These are phyloP conservation scores for Graptemys geographica DNA, from an alignment of 2,797 vertebrate species.

Conservation along the genomic window DNA sequence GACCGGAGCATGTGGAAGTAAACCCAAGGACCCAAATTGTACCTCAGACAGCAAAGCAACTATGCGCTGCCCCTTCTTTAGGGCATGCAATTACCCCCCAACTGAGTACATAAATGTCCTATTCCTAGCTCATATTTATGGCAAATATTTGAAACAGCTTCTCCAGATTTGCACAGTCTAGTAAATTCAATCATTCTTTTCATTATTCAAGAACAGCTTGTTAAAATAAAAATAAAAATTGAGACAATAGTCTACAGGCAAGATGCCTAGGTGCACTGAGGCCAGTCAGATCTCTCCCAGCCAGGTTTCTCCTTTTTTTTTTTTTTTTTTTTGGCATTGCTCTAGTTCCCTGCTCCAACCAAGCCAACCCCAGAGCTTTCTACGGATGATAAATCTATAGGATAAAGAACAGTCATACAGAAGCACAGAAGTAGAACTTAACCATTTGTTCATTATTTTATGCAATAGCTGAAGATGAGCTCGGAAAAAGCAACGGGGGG, in stretches of 20 bases:
- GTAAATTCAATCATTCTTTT: background rate
- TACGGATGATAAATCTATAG: background rate
- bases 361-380: slow-evolving; percentile 21
- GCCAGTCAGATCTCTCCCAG: background rate
- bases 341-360: background rate
- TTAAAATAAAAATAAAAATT: background rate
- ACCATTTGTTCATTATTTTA: background rate
- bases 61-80: background rate
- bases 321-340: background rate
- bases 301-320: background rate
- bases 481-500: background rate
- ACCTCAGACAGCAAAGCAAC: background rate
- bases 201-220: background rate
- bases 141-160: background rate
- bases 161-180: background rate
- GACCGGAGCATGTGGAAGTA: background rate
- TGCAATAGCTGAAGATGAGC: background rate
- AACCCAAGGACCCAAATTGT: background rate
- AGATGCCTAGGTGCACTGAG: background rate
- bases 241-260: background rate
- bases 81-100: background rate
- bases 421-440: background rate
- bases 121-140: background rate
- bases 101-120: background rate
- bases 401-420: background rate